A percentile compares a stretch with the other conserved stretches of the same genome.
These are phyloP conservation scores for Herpetotheres cachinnans DNA, from an alignment of 2,113 vertebrate species.

Conservation along the genomic window DNA sequence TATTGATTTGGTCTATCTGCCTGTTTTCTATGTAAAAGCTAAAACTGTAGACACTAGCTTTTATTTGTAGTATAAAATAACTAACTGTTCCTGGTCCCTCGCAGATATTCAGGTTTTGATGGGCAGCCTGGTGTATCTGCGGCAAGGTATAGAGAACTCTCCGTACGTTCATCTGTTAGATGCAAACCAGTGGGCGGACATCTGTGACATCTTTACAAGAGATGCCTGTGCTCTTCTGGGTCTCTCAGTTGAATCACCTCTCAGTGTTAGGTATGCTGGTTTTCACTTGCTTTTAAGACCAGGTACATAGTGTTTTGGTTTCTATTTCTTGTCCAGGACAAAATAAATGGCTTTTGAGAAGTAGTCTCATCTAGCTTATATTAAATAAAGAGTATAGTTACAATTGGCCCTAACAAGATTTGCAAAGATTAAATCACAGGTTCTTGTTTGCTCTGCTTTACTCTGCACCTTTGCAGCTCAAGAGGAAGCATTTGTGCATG, in stretches of 20 bases:
- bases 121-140: constrained; percentile 85
- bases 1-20: neutral
- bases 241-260: constrained; percentile 84
- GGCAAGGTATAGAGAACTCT: constrained; percentile 86
- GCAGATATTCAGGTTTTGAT: constrained; percentile 86
- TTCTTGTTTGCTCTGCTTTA: neutral
- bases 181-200: constrained; percentile 87
- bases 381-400: neutral
- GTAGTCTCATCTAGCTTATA: neutral
- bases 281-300: neutral
- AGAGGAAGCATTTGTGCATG: neutral
- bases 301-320: neutral
- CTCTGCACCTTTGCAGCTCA: neutral
- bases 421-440: neutral
- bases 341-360: neutral
- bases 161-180: constrained; percentile 84
- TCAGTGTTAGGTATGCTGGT: constrained; percentile 82
- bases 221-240: constrained; percentile 84
- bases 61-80: neutral
- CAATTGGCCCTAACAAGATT: neutral
- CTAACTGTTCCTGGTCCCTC: neutral
- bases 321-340: neutral
- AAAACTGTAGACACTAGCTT: neutral
- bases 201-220: constrained; percentile 87
- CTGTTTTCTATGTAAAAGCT: neutral